Evolutionary conservation across 2,113 vertebrate species (phyloP).

Genomic region (Castor canadensis): DNA sequence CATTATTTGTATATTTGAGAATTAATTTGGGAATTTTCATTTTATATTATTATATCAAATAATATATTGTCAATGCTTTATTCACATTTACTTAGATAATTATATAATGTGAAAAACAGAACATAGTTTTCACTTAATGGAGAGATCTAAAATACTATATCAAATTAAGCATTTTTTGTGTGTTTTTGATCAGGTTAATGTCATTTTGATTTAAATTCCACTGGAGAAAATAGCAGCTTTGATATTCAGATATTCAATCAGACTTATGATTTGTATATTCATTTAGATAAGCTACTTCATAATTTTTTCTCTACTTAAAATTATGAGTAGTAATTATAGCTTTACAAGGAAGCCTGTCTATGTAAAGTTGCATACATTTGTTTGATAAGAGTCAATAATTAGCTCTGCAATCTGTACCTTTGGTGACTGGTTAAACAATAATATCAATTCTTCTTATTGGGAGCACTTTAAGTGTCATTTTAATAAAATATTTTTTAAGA

Average conservation of each 20-base stretch:
- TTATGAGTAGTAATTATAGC: constrained; percentile 48
- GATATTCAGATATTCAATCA: constrained; percentile 28
- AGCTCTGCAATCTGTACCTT: constrained; percentile 23
- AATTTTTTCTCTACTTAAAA: constrained; percentile 48
- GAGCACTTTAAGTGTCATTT: neutral
- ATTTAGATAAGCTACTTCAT: constrained; percentile 49
- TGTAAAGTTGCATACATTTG: neutral
- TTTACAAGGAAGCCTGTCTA: neutral
- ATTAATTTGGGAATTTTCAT: neutral
- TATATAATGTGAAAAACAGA: neutral
- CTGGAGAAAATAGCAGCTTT: constrained; percentile 59
- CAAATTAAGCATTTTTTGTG: neutral
- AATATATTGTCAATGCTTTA: neutral
- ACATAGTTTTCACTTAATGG: neutral
- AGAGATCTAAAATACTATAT: neutral
- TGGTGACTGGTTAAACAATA: constrained; percentile 24
- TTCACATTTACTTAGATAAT: neutral
- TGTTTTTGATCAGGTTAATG: neutral
- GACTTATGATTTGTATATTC: constrained; percentile 23
- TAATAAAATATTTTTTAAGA: constrained; percentile 25
- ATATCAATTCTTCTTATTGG: constrained; percentile 51
- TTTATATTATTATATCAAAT: neutral
- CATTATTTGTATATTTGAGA: neutral
- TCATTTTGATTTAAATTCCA: constrained; percentile 48
- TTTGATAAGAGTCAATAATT: neutral